Base-by-base conservation (phyloP, 2,113 vertebrate genomes). In the Pseudorasbora parva region DNA sequence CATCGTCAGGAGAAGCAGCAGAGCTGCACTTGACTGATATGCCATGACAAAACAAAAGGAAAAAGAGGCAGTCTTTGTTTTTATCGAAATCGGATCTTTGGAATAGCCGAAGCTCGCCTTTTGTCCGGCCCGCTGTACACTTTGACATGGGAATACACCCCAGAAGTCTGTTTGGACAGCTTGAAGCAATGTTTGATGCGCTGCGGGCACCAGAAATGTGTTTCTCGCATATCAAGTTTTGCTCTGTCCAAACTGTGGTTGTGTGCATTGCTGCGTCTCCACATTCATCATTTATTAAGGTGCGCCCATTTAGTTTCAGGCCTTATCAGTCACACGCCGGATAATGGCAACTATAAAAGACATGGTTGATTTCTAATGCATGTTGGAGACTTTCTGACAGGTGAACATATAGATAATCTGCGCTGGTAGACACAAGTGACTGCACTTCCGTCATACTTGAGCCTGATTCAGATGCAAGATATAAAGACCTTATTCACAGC, bases 271-370 rank as follows among this genome's bases (percentile, higher is more conserved):
- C 77, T 56, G 62, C 5, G 9, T 45, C 75, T 73, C 3, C 72
- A 86, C 84, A 89, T 93, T 23, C 45, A 91, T 90, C 89, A 93
- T 94, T 92, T 14, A 93, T 75, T 21, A 19, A 14, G 33, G 57
- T 5, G 89, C 90, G 83, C 88, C 88, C 88, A 87, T 87, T 90
- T 88, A 87, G 88, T 30, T 87, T 89, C 91, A 91, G 89, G 89
- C 90, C 87, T 90, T 91, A 92, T 91, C 91, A 89, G 88, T 90
- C 83, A 72, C 86, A 89, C 87, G 90, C 89, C 90, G 86, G 90
- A 93, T 93, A 90, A 93, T 89, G 84, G 17, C 85, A 78, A 62
- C 86, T 90, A 84, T 89, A 84, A 87, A 89, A 82, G 87, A 87
- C 82, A 45, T 49, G 73, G 82, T 82, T 73, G 77, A 69, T 85